Base-by-base conservation (phyloP, 2,888 invertebrate genomes). In the Acleris holmiana region DNA sequence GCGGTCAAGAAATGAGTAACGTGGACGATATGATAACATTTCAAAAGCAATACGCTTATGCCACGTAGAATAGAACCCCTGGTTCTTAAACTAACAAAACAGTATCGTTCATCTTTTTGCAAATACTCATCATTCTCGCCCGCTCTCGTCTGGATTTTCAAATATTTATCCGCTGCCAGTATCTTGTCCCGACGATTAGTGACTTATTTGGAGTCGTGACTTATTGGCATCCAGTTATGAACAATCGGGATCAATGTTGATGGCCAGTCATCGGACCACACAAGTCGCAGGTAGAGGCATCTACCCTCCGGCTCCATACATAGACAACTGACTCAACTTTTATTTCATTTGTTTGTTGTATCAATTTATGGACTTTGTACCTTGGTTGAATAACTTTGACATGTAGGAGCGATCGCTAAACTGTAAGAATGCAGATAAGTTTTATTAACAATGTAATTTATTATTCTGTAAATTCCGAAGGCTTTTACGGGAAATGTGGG, bases 221-320 rank as follows among this genome's bases (percentile, higher is more conserved):
- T 57, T 61, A 61, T 50, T 61, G 55, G 50, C 35, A 66, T 61
- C 49, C 29, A 35, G 47, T 60, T 50, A 60, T 66, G 60, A 61
- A 61, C 40, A 25, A 60, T 55, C 51, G 50, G 35, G 55, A 51
- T 21, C 66, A 55, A 35, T 19, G 40, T 50, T 65, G 59, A 55
- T 59, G 68, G 67, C 71, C 69, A 73, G 69, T 65, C 67, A 68
- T 69, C 66, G 76, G 86, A 85, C 86, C 86, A 85, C 86, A 86
- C 86, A 84, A 69, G 77, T 60, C 67, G 79, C 85, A 85, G 84
- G 85, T 83, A 85, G 71, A 72, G 65, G 59, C 65, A 10, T 40
- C 53, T 41, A 58, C 64, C 64, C 62, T 57, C 53, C 51, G 51
- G 46, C 25, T 49, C 40, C 60, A 61, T 54, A 54, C 53, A 61